phyloP scores from a whole-genome alignment of 2,888 invertebrate species.

The Ischnura elegans region DNA sequence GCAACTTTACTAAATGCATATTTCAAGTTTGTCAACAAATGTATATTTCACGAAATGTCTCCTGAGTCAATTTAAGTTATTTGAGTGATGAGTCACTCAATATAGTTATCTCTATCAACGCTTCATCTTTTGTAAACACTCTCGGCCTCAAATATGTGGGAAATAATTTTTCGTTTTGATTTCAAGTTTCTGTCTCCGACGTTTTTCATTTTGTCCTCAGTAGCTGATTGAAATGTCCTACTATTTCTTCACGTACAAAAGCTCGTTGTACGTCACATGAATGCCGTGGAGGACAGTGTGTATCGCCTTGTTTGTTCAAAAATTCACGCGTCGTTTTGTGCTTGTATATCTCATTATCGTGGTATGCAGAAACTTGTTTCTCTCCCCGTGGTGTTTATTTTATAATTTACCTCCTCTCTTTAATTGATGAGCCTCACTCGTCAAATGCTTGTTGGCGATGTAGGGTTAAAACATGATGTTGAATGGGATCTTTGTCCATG shows the following conservation, averaged over 20 bases:
- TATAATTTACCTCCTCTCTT: not conserved
- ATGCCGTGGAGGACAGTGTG: not conserved
- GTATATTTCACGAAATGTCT: too few relatives aligned
- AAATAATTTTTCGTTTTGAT: too few relatives aligned
- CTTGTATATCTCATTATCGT: not conserved
- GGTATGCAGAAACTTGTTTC: not conserved
- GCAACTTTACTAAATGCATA: too few relatives aligned
- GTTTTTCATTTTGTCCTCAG: too few relatives aligned
- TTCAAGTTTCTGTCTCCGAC: too few relatives aligned
- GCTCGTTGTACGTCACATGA: not conserved
- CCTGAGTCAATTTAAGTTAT: too few relatives aligned
- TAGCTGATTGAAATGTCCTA: too few relatives aligned
- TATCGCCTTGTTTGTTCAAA: not conserved
- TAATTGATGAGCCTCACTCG: not conserved
- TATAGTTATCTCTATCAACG: too few relatives aligned
- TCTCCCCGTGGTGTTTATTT: not conserved
- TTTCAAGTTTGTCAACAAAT: too few relatives aligned
- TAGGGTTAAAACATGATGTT: not conserved
- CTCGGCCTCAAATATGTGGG: too few relatives aligned
- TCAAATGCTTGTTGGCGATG: not conserved
- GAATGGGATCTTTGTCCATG: not conserved
- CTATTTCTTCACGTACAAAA: not conserved
- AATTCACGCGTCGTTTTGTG: not conserved
- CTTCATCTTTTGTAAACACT: too few relatives aligned
- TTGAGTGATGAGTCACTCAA: too few relatives aligned